Conservation (phyloP, 2,797 vertebrate genomes). For the Acomys russatus region DNA sequence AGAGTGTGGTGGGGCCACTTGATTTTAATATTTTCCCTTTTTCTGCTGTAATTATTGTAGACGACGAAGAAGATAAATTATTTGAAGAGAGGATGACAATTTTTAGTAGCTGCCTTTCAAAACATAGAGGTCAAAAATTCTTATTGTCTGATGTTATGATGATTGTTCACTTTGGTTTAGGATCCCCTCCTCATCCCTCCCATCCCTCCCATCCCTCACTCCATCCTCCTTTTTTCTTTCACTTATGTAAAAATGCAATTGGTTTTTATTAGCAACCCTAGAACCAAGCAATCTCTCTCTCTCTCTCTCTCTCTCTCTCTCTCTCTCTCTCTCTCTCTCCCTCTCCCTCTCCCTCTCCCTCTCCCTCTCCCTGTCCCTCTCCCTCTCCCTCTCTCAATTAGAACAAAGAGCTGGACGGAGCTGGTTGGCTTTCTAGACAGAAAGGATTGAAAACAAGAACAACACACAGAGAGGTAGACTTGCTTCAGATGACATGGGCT, state of each 20-base stretch:
- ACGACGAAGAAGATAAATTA: constrained; percentile 65
- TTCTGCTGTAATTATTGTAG: constrained; percentile 46
- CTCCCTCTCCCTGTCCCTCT: background rate
- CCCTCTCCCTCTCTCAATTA: background rate
- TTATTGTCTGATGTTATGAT: background rate
- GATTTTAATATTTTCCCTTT: constrained; percentile 25
- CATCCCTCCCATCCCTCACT: background rate
- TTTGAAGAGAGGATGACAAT: constrained; percentile 23
- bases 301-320: too few relatives aligned
- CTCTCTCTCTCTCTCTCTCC: too few relatives aligned
- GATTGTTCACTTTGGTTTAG: background rate
- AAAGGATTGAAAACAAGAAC: background rate
- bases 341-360: background rate
- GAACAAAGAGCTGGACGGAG: background rate
- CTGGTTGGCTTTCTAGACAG: background rate
- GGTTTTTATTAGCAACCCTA: background rate
- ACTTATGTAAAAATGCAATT: background rate
- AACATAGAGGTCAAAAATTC: constrained; percentile 49
- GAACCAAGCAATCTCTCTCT: background rate
- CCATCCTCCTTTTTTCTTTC: too few relatives aligned
- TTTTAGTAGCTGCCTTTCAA: constrained; percentile 56
- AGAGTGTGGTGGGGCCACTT: background rate
- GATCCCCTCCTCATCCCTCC: background rate
- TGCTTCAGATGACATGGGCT: background rate
- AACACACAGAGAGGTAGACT: background rate